Evolutionary conservation across 2,888 invertebrate genomes (phyloP).

Genomic region (Cataglyphis livida): DNA sequence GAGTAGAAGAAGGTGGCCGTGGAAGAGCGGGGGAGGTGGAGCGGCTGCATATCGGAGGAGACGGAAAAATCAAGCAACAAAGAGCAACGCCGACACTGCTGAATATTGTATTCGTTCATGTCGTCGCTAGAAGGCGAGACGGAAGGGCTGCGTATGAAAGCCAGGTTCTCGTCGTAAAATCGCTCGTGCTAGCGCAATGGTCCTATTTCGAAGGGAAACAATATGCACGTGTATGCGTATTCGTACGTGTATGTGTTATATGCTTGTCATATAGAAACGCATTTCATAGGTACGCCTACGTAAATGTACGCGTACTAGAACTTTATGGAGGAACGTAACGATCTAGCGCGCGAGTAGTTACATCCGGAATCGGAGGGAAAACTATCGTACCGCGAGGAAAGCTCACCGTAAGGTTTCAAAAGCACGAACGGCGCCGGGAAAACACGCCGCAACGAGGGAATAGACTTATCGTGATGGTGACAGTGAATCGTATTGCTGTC

Average conservation of each 20-base stretch:
- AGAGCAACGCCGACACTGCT: conserved; percentile 66
- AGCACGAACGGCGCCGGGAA: conserved; percentile 12
- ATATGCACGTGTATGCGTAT: not conserved
- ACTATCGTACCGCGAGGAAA: conserved; percentile 17
- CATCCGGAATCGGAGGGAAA: conserved; percentile 44
- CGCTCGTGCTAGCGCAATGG: conserved; percentile 38
- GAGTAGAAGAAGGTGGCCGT: not conserved
- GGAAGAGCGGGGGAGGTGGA: not conserved
- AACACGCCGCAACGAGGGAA: not conserved
- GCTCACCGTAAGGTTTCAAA: conserved; percentile 13
- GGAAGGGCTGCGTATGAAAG: conserved; percentile 63
- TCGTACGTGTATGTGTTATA: not conserved
- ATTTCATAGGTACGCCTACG: not conserved
- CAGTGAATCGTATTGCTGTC: conserved; percentile 30
- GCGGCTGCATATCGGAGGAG: conserved; percentile 59
- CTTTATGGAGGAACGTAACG: conserved; percentile 58
- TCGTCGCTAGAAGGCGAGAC: conserved; percentile 56
- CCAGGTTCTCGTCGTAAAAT: conserved; percentile 59
- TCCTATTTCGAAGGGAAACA: conserved; percentile 60
- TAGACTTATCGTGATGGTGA: not conserved
- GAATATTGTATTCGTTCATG: conserved; percentile 72
- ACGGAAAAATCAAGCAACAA: conserved; percentile 74
- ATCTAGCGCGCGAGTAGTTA: conserved; percentile 58
- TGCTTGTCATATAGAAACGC: not conserved
- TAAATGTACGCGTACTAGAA: conserved; percentile 38